phyloP scores from a whole-genome alignment of 2,888 invertebrate genomes.

The Clunio marinus region DNA sequence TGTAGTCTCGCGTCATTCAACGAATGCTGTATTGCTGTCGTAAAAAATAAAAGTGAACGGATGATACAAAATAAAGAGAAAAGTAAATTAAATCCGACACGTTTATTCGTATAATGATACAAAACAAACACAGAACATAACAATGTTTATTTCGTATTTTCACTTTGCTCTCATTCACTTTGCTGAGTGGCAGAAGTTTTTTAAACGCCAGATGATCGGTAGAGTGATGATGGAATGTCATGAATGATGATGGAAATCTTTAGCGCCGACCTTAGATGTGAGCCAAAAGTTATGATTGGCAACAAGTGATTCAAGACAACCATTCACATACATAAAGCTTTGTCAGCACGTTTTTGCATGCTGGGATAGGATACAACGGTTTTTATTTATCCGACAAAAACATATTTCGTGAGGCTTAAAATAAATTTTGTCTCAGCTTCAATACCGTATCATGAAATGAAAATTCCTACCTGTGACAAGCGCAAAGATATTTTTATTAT shows the following conservation, averaged over 20 bases:
- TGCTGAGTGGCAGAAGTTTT: neutral
- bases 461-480: constrained; percentile 2
- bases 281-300: too few species aligned
- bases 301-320: neutral
- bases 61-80: neutral
- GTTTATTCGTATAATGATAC: constrained; percentile 23
- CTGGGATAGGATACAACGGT: too few species aligned
- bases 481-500: neutral
- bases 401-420: neutral
- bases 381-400: too few species aligned
- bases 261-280: neutral
- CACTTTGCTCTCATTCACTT: neutral
- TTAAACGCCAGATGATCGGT: neutral
- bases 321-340: neutral
- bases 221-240: neutral
- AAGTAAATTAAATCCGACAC: constrained; percentile 30
- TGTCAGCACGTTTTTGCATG: neutral
- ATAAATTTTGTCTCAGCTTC: neutral
- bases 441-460: neutral
- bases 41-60: neutral
- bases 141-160: neutral
- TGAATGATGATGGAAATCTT: neutral
- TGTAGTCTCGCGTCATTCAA: too few species aligned
- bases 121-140: constrained; percentile 16
- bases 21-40: too few species aligned